Conservation (phyloP, 2,888 invertebrate genomes). For the Petrolisthes manimaculis region DNA sequence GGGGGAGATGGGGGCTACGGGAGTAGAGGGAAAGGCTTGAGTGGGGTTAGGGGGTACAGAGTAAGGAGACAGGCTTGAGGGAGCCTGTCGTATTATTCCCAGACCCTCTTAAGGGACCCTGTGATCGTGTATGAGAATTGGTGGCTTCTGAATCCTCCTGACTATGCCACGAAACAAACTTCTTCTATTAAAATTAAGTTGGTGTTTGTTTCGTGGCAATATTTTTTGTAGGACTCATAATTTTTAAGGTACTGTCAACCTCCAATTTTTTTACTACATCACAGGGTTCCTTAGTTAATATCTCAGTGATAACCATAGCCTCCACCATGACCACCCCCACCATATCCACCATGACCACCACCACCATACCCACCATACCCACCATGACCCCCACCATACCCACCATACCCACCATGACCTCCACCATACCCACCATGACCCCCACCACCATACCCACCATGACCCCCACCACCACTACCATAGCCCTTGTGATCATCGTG, state of each 20-base stretch:
- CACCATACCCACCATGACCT: constrained; percentile 46
- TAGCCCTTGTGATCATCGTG: constrained; percentile 49
- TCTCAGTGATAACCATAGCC: constrained; percentile 19
- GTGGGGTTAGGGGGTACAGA: too few relatives aligned
- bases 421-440: constrained; percentile 21
- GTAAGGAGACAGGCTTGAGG: too few relatives aligned
- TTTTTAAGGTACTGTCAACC: not conserved
- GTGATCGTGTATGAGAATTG: too few relatives aligned
- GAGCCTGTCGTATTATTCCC: too few relatives aligned
- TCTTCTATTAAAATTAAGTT: not conserved
- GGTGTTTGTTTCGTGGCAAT: not conserved
- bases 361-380: constrained; percentile 46
- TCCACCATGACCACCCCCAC: constrained; percentile 28
- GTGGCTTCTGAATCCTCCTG: too few relatives aligned
- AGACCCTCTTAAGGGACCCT: too few relatives aligned
- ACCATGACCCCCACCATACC: constrained; percentile 16
- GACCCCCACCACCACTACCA: constrained; percentile 29
- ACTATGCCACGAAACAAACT: too few relatives aligned
- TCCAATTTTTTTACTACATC: too few relatives aligned
- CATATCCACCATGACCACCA: constrained; percentile 39
- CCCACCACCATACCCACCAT: constrained; percentile 21
- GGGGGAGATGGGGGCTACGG: too few relatives aligned
- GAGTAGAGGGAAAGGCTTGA: too few relatives aligned
- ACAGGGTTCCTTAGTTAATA: too few relatives aligned
- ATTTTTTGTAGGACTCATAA: not conserved